These are phyloP conservation scores for Trachythela sp. DNA, from an alignment of 64 coral and sea anemone species.

Conservation along the genomic window DNA sequence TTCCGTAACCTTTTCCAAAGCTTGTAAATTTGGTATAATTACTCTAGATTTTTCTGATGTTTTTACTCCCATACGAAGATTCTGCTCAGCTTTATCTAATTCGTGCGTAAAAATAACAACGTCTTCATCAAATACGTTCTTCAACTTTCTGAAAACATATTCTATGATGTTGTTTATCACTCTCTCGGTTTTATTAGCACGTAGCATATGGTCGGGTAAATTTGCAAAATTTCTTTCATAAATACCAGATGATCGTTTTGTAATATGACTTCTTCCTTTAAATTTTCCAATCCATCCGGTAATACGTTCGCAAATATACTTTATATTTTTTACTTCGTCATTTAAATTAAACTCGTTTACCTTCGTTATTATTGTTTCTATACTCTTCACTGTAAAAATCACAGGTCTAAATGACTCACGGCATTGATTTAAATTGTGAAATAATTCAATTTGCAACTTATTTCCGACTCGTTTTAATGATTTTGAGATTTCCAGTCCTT, in stretches of 20 bases:
- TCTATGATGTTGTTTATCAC: too few species aligned
- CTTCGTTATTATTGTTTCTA: conserved; percentile 56
- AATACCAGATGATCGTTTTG: too few species aligned
- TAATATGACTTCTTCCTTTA: too few species aligned
- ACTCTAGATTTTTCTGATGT: conserved; percentile 61
- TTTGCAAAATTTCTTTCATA: too few species aligned
- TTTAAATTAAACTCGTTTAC: conserved; percentile 63
- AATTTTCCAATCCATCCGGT: too few species aligned
- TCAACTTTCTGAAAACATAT: too few species aligned
- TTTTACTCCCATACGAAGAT: conserved; percentile 55
- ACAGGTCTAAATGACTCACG: conserved; percentile 33
- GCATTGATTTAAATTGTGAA: conserved; percentile 51
- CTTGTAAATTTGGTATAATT: conserved; percentile 54
- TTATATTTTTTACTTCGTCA: conserved; percentile 34
- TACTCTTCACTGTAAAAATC: conserved; percentile 29
- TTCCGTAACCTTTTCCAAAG: conserved; percentile 51
- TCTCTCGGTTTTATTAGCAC: too few species aligned
- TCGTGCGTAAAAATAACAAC: conserved; percentile 44
- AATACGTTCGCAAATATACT: too few species aligned
- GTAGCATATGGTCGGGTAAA: too few species aligned
- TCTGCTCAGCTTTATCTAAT: conserved; percentile 49
- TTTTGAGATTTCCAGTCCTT: not conserved
- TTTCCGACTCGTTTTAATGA: not conserved
- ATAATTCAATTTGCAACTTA: conserved; percentile 43
- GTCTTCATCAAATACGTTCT: too few species aligned